Base-by-base conservation (phyloP, 2,888 invertebrate species). In the Caenorhabditis panamensis region DNA sequence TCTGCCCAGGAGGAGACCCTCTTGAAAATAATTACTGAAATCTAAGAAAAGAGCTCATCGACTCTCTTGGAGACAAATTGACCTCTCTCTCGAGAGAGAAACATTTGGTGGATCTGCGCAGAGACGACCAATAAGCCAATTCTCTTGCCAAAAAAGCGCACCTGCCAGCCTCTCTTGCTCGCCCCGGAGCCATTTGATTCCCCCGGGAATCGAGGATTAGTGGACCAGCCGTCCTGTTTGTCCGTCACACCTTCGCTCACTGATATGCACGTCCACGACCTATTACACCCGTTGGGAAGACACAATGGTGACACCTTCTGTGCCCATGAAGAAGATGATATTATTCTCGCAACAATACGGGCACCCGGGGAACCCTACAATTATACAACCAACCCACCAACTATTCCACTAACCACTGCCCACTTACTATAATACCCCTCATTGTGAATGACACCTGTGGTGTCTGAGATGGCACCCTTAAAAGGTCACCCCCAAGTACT, bases 371-470 rank as follows among this genome's bases (percentile, higher is more conserved):
- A 56, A 72, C 56, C 64, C 73, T 56, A 66, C 73, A 73, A 73
- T 73, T 73, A 73, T 73, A 73, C 62, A 72, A 72, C 71, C 28
- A 51, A 41, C 51, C 58, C 28, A 22, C 44, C 44, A 62, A 47
- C 47, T 49, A 62, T 56, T 28, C 31, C 54, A 18, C n/a, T 31
- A 41, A 59, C n/a, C 59, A 37, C 41, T 59, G 22, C 18, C 59
- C 62, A 62, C 47, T 62, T 51, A 22, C 58, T 20, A 31, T 24
- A 31, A 62, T 24, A 62, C 71, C 28, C 28, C 18, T 36, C 31
- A 68, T 49, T 56, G 61, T 20, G 41, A 66, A 58, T 62, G 79
- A 73, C 68, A 75, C 73, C 73, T 64, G 76, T 51, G 54, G 51
- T 18, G 36, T 36, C 36, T 9, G 18, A 44, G 61, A 61, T 37